phyloP scores from a whole-genome alignment of 2,113 vertebrate genomes.

The Gavialis gangeticus region DNA sequence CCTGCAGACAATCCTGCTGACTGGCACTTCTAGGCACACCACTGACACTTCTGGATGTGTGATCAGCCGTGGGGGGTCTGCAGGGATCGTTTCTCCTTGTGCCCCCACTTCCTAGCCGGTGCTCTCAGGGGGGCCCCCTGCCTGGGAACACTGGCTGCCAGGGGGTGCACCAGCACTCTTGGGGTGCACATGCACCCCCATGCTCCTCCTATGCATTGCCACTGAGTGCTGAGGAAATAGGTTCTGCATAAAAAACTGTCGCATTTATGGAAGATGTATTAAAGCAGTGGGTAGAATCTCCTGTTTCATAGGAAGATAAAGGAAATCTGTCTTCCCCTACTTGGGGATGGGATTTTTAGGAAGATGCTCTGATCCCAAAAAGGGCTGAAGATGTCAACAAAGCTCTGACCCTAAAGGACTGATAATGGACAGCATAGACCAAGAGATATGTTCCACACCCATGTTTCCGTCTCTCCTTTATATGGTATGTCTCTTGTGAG shows the following conservation, averaged over 20 bases:
- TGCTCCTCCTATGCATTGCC: too few relatives aligned
- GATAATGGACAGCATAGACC: neutral
- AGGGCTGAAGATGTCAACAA: rapidly evolving
- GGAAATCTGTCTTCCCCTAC: neutral
- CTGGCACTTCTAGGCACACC: too few relatives aligned
- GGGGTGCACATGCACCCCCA: too few relatives aligned
- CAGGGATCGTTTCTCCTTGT: too few relatives aligned
- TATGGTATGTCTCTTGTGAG: neutral
- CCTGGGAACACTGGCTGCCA: too few relatives aligned
- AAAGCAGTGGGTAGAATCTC: neutral
- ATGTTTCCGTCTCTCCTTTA: neutral
- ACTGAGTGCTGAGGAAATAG: too few relatives aligned
- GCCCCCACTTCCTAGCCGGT: too few relatives aligned
- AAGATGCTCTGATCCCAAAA: neutral
- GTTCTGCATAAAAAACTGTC: neutral
- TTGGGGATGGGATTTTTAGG: neutral
- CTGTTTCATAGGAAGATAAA: neutral
- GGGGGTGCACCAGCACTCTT: too few relatives aligned
- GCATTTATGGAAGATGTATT: neutral
- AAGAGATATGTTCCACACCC: neutral
- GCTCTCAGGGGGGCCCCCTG: too few relatives aligned
- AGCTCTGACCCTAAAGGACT: neutral
- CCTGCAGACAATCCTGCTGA: too few relatives aligned
- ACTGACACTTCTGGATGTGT: too few relatives aligned
- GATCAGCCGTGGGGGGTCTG: too few relatives aligned